Conservation (phyloP, 2,888 invertebrate genomes). For the Stenolophus ochropezus region DNA sequence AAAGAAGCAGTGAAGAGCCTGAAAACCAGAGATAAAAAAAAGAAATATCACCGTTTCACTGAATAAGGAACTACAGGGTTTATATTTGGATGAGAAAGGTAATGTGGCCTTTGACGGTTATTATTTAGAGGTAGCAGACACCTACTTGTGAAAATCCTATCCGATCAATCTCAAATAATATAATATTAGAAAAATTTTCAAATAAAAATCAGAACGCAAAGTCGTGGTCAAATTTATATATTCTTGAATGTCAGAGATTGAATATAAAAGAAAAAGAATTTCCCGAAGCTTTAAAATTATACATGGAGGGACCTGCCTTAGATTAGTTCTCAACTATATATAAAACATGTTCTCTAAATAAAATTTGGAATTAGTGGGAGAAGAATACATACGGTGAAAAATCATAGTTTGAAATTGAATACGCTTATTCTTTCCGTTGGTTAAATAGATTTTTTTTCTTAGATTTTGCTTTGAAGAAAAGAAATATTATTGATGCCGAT, state of each 20-base stretch:
- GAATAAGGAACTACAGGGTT: not conserved
- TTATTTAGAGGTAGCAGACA: constrained; percentile 11
- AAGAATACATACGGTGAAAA: constrained; percentile 62
- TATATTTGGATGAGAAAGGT: constrained; percentile 8
- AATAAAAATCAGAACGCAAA: constrained; percentile 61
- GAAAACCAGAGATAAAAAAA: constrained; percentile 44
- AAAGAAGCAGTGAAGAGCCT: constrained; percentile 62
- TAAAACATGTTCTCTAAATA: constrained; percentile 60
- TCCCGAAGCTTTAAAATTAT: constrained; percentile 62
- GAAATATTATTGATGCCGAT: constrained; percentile 62
- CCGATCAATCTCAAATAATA: constrained; percentile 31
- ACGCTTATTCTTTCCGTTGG: constrained; percentile 63
- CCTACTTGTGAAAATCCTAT: not conserved
- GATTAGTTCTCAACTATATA: constrained; percentile 61
- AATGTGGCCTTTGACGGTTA: not conserved
- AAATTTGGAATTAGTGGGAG: constrained; percentile 62
- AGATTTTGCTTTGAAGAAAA: constrained; percentile 64
- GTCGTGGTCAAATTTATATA: constrained; percentile 59
- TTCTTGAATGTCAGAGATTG: constrained; percentile 61
- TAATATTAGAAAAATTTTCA: constrained; percentile 62
- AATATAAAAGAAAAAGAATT: constrained; percentile 60
- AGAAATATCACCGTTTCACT: not conserved
- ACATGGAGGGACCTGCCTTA: constrained; percentile 62
- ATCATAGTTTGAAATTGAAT: constrained; percentile 63
- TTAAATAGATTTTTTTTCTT: constrained; percentile 62